Base-by-base conservation (phyloP, 2,888 invertebrate genomes). In the Brenthis hecate region DNA sequence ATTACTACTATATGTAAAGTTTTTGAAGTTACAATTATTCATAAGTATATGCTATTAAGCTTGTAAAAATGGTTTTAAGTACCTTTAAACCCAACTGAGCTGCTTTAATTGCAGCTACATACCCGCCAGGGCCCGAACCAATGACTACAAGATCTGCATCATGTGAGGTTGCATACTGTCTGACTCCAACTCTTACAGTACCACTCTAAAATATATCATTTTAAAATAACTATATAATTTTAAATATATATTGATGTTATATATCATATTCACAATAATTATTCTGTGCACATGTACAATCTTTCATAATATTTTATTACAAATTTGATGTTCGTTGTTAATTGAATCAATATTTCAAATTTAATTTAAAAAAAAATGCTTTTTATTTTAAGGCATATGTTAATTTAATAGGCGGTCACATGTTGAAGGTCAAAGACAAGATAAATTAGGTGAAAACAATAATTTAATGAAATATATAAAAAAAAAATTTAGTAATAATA, bases 91-190 rank as follows among this genome's bases (percentile, higher is more conserved):
- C 99, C 78, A 99, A 93, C 87, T 99, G 99, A 51, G 99, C 97
- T 66, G 99, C 99, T 94, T 99, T 99, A 78, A 99, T 99, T 32
- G 99, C 96, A 69, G 99, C 99, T 64, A 99, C 99, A 94, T 99
- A 99, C 72, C 99, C 99, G 74, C 99, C 99, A 75, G 99, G 99
- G 69, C 99, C 99, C 58, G 98, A 96, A 48, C 99, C 99, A 81
- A 99, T 99, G 5, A 99, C 99, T 56, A 99, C 98, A 76, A 99
- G 84, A 89, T 99, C 99, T 32, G 97, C 97, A 79, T 98, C 97
- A 83, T 96, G 94, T 65, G 94, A 93, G 60, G 95, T 94, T 6
- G 97, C 95, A 84, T 96, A 97, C 68, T 93, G 92, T 73, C 96
- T 94, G 57, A 88, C 83, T 69, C 84, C 79, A 75, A 88, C 81